phyloP scores from a whole-genome alignment of 2,888 invertebrate species.

The Drosophila cracens region DNA sequence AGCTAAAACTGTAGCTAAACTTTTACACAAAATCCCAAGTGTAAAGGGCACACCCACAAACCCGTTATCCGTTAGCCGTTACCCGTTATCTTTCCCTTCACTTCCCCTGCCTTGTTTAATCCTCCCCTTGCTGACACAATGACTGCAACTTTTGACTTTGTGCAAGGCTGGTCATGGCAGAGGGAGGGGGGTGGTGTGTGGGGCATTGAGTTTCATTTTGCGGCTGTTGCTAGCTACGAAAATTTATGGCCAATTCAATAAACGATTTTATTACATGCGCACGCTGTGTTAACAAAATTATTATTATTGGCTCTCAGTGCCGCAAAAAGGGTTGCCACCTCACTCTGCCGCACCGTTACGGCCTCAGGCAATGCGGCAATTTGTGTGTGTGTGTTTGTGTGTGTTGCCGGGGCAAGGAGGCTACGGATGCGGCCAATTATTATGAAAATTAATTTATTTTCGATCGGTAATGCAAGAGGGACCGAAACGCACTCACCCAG shows the following conservation, averaged over 20 bases:
- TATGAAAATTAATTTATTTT: conserved; percentile 78
- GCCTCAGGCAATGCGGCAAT: conserved; percentile 67
- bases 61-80: not conserved
- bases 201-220: conserved; percentile 37
- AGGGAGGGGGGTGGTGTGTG: not conserved
- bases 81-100: not conserved
- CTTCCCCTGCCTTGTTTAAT: not conserved
- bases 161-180: conserved; percentile 7
- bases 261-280: conserved; percentile 82
- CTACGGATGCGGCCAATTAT: conserved; percentile 58
- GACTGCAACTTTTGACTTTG: conserved; percentile 77
- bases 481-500: conserved; percentile 6
- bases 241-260: conserved; percentile 83
- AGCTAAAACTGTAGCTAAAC: conserved; percentile 47
- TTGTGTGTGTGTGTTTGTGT: not conserved
- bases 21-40: conserved; percentile 62
- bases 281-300: conserved; percentile 82
- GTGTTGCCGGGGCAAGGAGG: not conserved
- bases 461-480: conserved; percentile 66
- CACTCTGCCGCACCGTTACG: not conserved
- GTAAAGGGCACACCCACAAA: conserved; percentile 17
- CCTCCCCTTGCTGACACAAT: conserved; percentile 31
- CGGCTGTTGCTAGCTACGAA: conserved; percentile 72
- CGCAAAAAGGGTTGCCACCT: conserved; percentile 45
- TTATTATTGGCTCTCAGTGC: conserved; percentile 73